phyloP scores from a whole-genome alignment of 2,797 vertebrate species.

The Propithecus deckenii region DNA sequence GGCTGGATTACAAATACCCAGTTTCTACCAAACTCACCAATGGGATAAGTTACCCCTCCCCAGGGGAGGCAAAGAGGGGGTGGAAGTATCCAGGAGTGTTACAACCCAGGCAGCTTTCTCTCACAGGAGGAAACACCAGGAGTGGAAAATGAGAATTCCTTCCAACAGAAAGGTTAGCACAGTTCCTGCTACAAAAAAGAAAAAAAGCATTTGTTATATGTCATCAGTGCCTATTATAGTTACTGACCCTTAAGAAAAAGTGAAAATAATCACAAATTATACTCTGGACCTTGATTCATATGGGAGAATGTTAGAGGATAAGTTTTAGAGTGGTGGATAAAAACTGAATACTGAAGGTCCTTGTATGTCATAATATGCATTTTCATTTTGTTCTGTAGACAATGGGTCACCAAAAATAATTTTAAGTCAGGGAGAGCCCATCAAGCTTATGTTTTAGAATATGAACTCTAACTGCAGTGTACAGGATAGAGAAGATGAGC shows the following conservation, averaged over 20 bases:
- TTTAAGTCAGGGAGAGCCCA: neutral
- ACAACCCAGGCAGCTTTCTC: neutral
- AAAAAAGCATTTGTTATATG: neutral
- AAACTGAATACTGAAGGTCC: neutral
- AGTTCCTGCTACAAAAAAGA: neutral
- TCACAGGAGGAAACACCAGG: neutral
- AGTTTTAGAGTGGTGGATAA: neutral
- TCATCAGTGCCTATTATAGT: neutral
- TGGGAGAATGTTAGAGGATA: neutral
- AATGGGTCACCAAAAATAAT: neutral
- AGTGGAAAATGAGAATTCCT: neutral
- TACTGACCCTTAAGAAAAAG: slow-evolving; percentile 36
- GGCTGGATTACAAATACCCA: neutral
- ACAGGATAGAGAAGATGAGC: neutral
- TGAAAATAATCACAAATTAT: neutral
- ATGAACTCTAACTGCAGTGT: neutral
- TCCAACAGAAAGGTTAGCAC: neutral
- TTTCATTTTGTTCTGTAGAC: slow-evolving; percentile 16
- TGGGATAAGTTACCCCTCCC: neutral
- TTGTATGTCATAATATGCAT: neutral
- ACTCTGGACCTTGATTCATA: neutral
- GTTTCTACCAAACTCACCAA: neutral
- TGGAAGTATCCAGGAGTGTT: neutral
- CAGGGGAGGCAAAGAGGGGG: neutral
- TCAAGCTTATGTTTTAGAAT: neutral